Conservation (phyloP, 92 coral and sea anemone genomes). For the Porites rus region DNA sequence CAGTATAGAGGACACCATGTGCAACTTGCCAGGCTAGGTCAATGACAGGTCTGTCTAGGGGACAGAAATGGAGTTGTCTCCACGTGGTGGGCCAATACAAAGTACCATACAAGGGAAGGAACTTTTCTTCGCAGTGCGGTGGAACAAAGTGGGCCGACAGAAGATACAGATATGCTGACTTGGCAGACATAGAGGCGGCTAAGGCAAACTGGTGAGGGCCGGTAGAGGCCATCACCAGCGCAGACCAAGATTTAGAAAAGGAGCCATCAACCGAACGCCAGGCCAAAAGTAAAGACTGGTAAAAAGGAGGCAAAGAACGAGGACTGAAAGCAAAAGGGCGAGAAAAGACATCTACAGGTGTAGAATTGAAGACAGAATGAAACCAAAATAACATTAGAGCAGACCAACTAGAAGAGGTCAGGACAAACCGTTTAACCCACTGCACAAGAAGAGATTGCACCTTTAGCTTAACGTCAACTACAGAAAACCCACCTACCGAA, state of each 20-base stretch:
- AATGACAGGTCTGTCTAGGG: neutral
- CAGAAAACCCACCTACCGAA: slow-evolving; percentile 3
- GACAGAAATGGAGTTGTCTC: neutral
- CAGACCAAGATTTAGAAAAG: too few relatives aligned
- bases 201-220: neutral
- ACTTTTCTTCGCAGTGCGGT: neutral
- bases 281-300: neutral
- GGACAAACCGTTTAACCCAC: slow-evolving; percentile 12
- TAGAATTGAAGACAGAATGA: neutral
- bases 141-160: neutral
- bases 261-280: slow-evolving; percentile 25
- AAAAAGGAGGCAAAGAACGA: neutral
- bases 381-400: neutral
- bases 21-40: slow-evolving; percentile 28
- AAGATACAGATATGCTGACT: neutral
- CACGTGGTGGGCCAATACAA: slow-evolving; percentile 30
- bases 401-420: neutral
- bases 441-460: neutral
- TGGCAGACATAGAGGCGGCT: neutral
- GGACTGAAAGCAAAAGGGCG: neutral
- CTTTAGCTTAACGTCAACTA: neutral
- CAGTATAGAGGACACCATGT: slow-evolving; percentile 14
- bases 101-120: neutral
- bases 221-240: neutral
- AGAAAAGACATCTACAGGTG: neutral